A percentile compares a stretch with the other conserved stretches of the same genome.
Evolutionary conservation across 1,140 invertebrate genomes (phyloP).

Genomic region (Bactericera cockerelli): DNA sequence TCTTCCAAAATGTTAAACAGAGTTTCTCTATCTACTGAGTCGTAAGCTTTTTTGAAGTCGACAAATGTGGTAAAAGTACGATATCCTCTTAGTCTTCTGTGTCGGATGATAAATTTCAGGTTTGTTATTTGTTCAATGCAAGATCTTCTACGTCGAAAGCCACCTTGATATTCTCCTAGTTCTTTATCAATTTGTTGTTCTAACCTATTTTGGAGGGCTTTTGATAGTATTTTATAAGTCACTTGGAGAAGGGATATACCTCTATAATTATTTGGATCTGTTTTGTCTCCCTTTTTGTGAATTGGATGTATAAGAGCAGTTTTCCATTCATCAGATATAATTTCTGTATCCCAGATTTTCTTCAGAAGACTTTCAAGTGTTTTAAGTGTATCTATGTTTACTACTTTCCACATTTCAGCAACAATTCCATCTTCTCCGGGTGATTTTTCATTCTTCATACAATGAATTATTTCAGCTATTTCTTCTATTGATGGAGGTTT

Average conservation of each 20-base stretch:
- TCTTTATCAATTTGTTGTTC: slow-evolving; percentile 8
- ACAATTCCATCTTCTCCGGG: slow-evolving; percentile 21
- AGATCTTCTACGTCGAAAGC: slow-evolving; percentile 13
- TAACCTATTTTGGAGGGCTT: slow-evolving; percentile 12
- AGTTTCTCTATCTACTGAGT: too few relatives aligned
- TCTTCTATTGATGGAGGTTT: slow-evolving; percentile 9
- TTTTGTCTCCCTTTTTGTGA: slow-evolving; percentile 16
- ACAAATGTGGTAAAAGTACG: background rate
- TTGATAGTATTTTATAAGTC: too few relatives aligned
- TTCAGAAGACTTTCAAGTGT: background rate
- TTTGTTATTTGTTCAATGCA: too few relatives aligned
- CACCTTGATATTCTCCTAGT: slow-evolving; percentile 12
- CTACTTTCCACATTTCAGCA: slow-evolving; percentile 19
- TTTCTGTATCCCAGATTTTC: slow-evolving; percentile 15
- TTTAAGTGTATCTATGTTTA: background rate
- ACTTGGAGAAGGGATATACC: slow-evolving; percentile 11
- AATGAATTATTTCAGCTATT: slow-evolving; percentile 12
- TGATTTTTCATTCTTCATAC: slow-evolving; percentile 19
- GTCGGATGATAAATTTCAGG: slow-evolving; percentile 4
- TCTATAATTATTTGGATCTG: slow-evolving; percentile 13
- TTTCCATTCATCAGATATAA: slow-evolving; percentile 17
- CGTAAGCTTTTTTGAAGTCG: slow-evolving; percentile 8
- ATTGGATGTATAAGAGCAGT: too few relatives aligned
- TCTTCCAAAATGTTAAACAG: slow-evolving; percentile 10
- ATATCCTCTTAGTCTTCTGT: background rate